phyloP scores from a whole-genome alignment of 1,140 invertebrate genomes.

The Pseudobourletiella spinata region DNA sequence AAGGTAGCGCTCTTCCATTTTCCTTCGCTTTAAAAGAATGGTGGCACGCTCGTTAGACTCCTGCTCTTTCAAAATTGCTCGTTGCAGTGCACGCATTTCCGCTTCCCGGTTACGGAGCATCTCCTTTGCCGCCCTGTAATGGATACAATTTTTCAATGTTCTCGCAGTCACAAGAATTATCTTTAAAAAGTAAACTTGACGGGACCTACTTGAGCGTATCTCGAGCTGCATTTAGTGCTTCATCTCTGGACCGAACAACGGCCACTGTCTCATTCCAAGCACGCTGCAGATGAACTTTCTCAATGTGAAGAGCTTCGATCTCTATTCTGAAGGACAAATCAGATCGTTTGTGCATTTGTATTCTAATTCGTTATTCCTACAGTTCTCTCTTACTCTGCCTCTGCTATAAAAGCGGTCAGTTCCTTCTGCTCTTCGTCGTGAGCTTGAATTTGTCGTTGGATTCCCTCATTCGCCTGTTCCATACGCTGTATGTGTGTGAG shows the following conservation, averaged over 20 bases:
- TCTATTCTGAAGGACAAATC: slow-evolving; percentile 47
- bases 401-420: slow-evolving; percentile 18
- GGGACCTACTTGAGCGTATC: slow-evolving; percentile 50
- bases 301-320: slow-evolving; percentile 56
- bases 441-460: slow-evolving; percentile 32
- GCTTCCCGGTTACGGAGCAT: slow-evolving; percentile 51
- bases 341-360: too few relatives aligned
- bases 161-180: too few relatives aligned
- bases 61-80: slow-evolving; percentile 45
- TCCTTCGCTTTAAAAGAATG: slow-evolving; percentile 31
- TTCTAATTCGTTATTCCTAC: too few relatives aligned
- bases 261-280: slow-evolving; percentile 62
- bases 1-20: slow-evolving; percentile 24
- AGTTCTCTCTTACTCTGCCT: slow-evolving; percentile 27
- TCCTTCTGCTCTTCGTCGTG: slow-evolving; percentile 42
- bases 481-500: slow-evolving; percentile 28
- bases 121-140: slow-evolving; percentile 52
- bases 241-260: slow-evolving; percentile 53
- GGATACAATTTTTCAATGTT: too few relatives aligned
- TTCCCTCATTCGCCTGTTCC: slow-evolving; percentile 30
- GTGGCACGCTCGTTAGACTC: slow-evolving; percentile 43
- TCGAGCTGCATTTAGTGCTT: slow-evolving; percentile 47
- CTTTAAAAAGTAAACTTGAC: too few relatives aligned
- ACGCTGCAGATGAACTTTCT: slow-evolving; percentile 55
- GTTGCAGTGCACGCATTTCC: slow-evolving; percentile 49